Conservation (phyloP, 1,140 invertebrate genomes). For the Eupristina koningsbergeri region DNA sequence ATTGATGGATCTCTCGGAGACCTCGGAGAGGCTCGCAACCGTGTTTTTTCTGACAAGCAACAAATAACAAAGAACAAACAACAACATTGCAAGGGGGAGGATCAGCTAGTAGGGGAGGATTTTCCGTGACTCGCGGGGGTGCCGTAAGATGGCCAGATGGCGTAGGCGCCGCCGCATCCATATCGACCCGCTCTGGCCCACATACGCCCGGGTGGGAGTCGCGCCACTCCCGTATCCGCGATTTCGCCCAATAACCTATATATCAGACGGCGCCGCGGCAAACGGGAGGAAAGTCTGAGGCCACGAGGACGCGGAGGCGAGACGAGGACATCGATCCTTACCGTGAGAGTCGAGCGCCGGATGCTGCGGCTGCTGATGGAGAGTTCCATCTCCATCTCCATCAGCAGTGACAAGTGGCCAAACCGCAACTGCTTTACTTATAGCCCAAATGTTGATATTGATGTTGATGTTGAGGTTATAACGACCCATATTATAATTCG, state of each 20-base stretch:
- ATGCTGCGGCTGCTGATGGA: background rate
- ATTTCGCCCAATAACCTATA: conserved; percentile 21
- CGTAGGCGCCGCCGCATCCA: background rate
- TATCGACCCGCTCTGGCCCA: conserved; percentile 23
- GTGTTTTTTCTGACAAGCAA: too few species aligned
- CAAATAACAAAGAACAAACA: background rate
- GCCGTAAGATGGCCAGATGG: conserved; percentile 12
- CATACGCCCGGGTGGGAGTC: conserved; percentile 2
- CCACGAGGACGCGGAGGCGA: background rate
- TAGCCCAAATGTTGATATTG: too few species aligned
- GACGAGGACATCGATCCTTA: background rate
- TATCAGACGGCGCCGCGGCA: background rate
- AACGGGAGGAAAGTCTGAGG: background rate
- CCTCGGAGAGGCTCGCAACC: too few species aligned
- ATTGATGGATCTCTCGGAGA: too few species aligned
- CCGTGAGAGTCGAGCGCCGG: too few species aligned
- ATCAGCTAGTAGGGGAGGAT: background rate
- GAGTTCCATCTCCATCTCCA: too few species aligned
- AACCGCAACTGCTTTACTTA: too few species aligned
- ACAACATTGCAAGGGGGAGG: too few species aligned
- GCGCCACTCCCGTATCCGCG: background rate
- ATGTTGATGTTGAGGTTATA: too few species aligned
- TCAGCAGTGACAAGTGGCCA: too few species aligned
- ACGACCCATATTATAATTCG: too few species aligned
- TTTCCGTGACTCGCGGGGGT: background rate